These are phyloP conservation scores for Cyprinodon brontotheroides DNA, from an alignment of 2,113 vertebrate species.

Conservation along the genomic window DNA sequence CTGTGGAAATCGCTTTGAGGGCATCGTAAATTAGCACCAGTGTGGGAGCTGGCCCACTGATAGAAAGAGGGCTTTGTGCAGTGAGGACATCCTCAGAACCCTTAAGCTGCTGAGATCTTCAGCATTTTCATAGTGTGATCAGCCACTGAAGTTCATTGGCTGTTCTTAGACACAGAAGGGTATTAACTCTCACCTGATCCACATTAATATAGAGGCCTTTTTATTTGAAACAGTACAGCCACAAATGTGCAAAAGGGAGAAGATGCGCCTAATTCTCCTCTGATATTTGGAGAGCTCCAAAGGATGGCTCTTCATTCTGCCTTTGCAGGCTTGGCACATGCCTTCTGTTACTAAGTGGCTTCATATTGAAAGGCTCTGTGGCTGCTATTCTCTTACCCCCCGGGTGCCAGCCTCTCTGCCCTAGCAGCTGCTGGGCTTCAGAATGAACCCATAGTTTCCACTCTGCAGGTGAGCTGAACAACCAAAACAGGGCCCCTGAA, in stretches of 20 bases:
- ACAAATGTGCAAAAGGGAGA: conserved; percentile 24
- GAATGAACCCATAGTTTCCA: conserved; percentile 81
- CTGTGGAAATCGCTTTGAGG: conserved; percentile 87
- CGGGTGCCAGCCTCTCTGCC: conserved; percentile 86
- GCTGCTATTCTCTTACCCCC: conserved; percentile 82
- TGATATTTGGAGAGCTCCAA: conserved; percentile 78
- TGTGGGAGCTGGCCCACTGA: conserved; percentile 79
- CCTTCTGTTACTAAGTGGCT: conserved; percentile 89
- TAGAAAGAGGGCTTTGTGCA: conserved; percentile 82
- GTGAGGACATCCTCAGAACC: conserved; percentile 68
- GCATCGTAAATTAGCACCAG: conserved; percentile 84
- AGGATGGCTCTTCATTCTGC: conserved; percentile 82
- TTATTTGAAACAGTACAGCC: conserved; percentile 61
- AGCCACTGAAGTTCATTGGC: conserved; percentile 25
- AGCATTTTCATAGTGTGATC: conserved; percentile 30
- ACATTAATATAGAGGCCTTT: conserved; percentile 33
- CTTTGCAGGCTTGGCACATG: conserved; percentile 87
- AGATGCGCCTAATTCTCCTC: conserved; percentile 59
- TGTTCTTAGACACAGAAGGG: conserved; percentile 4
- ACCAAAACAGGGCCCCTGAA: conserved; percentile 85
- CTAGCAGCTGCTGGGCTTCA: conserved; percentile 86
- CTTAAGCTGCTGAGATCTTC: conserved; percentile 50
- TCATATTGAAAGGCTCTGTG: conserved; percentile 83
- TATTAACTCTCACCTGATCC: background rate
- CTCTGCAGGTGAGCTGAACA: conserved; percentile 87